Evolutionary conservation across 35 echinoderm and acorn worm species (phyloP).

Genomic region (Stichopus chloronotus): DNA sequence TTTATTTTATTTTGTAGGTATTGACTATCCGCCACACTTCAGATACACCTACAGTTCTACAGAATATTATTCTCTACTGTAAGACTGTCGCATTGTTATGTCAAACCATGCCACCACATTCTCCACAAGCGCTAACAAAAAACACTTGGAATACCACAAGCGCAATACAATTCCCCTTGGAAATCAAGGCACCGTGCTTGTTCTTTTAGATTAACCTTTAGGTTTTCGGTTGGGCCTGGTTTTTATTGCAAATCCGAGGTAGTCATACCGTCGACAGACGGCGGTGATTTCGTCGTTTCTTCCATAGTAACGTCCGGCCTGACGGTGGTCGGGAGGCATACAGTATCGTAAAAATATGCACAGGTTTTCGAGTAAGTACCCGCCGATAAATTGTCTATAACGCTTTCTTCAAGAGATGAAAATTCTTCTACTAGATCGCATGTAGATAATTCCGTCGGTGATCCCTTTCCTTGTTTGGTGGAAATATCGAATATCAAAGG

Average conservation of each 20-base stretch:
- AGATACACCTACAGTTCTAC: too few species aligned
- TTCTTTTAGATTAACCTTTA: too few species aligned
- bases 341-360: slow-evolving; percentile 28
- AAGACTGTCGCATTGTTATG: too few species aligned
- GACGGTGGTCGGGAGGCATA: background rate
- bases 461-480: slow-evolving; percentile 5
- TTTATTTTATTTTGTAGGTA: too few species aligned
- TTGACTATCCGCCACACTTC: too few species aligned
- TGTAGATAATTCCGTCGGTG: background rate
- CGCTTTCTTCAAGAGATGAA: background rate
- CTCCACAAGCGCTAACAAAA: too few species aligned
- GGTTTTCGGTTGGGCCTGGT: too few species aligned
- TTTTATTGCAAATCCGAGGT: background rate
- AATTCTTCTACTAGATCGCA: slow-evolving; percentile 12
- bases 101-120: too few species aligned
- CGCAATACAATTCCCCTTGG: too few species aligned
- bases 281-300: background rate
- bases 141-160: too few species aligned
- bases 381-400: background rate
- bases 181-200: too few species aligned
- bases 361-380: slow-evolving; percentile 30
- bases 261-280: background rate
- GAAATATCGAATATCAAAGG: background rate
- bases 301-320: slow-evolving; percentile 8
- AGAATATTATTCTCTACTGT: too few species aligned